Evolutionary conservation across 1,140 invertebrate genomes (phyloP).

Genomic region (Halesus radiatus): DNA sequence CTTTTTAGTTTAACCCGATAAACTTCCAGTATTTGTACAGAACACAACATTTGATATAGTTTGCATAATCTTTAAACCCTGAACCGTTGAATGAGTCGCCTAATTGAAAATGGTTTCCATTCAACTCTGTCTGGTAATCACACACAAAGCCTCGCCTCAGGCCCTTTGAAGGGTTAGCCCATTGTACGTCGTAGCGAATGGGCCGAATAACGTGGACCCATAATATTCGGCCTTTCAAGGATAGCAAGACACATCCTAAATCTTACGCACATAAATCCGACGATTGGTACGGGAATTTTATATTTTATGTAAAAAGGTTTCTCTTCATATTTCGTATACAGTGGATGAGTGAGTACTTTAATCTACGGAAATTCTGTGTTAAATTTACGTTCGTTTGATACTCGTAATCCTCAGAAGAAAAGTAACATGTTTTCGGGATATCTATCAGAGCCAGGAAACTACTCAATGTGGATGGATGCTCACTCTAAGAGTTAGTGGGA

Average conservation of each 20-base stretch:
- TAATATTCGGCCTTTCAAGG: not conserved
- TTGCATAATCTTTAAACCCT: constrained; percentile 11
- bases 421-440: no score
- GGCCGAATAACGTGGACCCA: not conserved
- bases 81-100: not conserved
- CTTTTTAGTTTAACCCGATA: not conserved
- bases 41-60: constrained; percentile 14
- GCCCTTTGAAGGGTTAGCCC: not conserved
- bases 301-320: no score
- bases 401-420: no score
- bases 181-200: constrained; percentile 2
- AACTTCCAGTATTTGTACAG: not conserved
- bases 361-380: no score
- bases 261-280: no score
- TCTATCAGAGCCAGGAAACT: no score
- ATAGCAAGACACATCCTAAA: constrained; percentile 2
- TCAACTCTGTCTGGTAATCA: constrained; percentile 5
- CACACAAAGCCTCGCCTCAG: not conserved
- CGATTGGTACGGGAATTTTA: no score
- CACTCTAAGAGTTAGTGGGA: no score
- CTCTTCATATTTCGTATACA: no score
- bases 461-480: no score
- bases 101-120: constrained; percentile 26
- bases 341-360: no score
- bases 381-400: no score